Percentiles rank a stretch among this genome's conserved stretches.
Evolutionary conservation across 1,140 invertebrate species (phyloP).

Genomic region (Anastrepha ludens): DNA sequence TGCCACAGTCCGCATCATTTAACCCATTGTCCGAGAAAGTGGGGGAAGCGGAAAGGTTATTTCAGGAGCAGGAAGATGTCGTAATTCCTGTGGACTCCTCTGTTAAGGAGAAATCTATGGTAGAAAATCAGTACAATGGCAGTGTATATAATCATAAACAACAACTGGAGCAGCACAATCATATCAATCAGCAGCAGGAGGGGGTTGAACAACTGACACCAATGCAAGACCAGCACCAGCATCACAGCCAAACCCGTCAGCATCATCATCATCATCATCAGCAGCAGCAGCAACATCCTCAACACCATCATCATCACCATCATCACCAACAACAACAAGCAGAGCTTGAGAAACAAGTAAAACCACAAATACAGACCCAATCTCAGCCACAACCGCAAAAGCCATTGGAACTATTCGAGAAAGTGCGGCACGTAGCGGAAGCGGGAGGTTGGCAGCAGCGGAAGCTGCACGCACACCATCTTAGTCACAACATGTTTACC

Average conservation of each 20-base stretch:
- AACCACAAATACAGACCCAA: background rate
- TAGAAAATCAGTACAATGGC: background rate
- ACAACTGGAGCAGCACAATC: conserved; percentile 21
- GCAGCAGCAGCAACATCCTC: conserved; percentile 51
- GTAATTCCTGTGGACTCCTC: conserved; percentile 25
- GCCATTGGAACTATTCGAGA: background rate
- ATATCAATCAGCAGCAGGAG: background rate
- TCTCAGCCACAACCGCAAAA: background rate
- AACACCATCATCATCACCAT: conserved; percentile 21
- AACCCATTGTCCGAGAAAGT: background rate
- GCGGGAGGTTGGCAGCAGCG: background rate
- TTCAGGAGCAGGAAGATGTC: background rate
- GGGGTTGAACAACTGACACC: background rate
- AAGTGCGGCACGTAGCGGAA: conserved; percentile 11
- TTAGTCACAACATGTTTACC: conserved; percentile 11
- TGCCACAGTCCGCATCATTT: background rate
- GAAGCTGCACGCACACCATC: conserved; percentile 5
- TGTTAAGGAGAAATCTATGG: background rate
- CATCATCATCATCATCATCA: conserved; percentile 58
- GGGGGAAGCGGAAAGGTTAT: background rate
- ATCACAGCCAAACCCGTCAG: conserved; percentile 42
- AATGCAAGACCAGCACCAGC: conserved; percentile 41
- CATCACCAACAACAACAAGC: conserved; percentile 36
- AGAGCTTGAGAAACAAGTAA: background rate
- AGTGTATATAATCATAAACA: conserved; percentile 14